A percentile compares a stretch with the other conserved stretches of the same genome.
These are phyloP conservation scores for Dicranocentrus wangi DNA, from an alignment of 2,888 invertebrate genomes.

Conservation along the genomic window DNA sequence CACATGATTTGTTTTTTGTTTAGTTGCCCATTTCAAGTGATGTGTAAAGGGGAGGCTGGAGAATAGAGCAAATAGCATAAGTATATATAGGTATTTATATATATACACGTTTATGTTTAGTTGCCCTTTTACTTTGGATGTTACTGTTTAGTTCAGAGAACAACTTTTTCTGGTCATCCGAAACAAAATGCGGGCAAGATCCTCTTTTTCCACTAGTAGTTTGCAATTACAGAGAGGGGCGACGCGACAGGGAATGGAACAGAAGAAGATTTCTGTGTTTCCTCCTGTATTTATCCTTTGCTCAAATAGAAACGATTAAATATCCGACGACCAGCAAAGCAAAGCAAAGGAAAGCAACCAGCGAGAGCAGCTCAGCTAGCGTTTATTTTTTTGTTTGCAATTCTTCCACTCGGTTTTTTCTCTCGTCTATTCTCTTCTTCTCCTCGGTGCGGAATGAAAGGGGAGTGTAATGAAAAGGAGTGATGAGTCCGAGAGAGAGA, in stretches of 20 bases:
- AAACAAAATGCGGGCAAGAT: too few species aligned
- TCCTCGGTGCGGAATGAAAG: too few species aligned
- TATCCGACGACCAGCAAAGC: background rate
- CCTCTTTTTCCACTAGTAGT: background rate
- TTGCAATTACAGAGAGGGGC: background rate
- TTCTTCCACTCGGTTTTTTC: too few species aligned
- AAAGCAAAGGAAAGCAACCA: background rate
- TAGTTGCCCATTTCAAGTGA: conserved; percentile 1
- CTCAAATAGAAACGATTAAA: conserved; percentile 39
- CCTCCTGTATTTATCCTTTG: conserved; percentile 34
- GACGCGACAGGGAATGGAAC: conserved; percentile 16
- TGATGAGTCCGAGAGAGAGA: background rate
- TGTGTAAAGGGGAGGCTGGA: too few species aligned
- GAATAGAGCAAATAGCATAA: too few species aligned
- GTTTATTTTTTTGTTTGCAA: conserved; percentile 29
- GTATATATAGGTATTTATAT: too few species aligned
- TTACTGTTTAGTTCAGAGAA: too few species aligned
- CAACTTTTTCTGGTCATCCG: too few species aligned
- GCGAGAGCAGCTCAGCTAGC: conserved; percentile 2
- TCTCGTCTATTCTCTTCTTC: conserved; percentile 2
- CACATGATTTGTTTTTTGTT: conserved; percentile 32
- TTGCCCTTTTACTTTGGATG: too few species aligned
- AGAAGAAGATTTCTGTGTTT: conserved; percentile 29
- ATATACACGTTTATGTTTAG: too few species aligned
- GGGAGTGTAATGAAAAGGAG: conserved; percentile 24